Conservation (phyloP, 2,888 invertebrate species). For the Antheraea yamamai region DNA sequence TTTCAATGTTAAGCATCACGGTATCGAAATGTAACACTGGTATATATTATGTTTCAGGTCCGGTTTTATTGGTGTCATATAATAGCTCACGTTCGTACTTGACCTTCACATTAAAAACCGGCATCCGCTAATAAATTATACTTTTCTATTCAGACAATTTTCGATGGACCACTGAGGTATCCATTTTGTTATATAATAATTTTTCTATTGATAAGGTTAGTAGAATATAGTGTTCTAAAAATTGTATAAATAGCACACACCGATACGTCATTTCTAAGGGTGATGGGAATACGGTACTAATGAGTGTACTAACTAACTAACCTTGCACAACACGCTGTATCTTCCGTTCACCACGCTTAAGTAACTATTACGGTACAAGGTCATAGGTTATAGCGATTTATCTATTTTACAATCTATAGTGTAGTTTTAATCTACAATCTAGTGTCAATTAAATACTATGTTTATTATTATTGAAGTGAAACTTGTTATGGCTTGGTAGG, state of each 20-base stretch:
- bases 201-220: background rate
- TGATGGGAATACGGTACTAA: slow-evolving; percentile 49
- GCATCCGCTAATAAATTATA: background rate
- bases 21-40: slow-evolving; percentile 5
- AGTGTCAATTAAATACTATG: background rate
- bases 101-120: slow-evolving; percentile 16
- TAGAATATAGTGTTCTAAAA: background rate
- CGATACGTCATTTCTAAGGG: slow-evolving; percentile 27
- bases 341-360: slow-evolving; percentile 64
- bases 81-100: slow-evolving; percentile 2
- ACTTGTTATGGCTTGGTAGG: too few relatives aligned
- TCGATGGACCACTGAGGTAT: background rate
- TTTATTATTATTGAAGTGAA: too few relatives aligned
- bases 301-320: slow-evolving; percentile 33
- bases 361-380: slow-evolving; percentile 40
- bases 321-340: slow-evolving; percentile 52
- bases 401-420: background rate
- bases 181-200: background rate
- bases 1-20: slow-evolving; percentile 6
- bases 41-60: background rate
- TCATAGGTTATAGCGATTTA: slow-evolving; percentile 32
- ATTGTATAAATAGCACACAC: background rate
- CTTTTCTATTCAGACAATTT: background rate
- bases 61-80: slow-evolving; percentile 13
- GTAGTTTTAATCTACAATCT: background rate